Evolutionary conservation across 2,888 invertebrate species (phyloP).

Genomic region (Gymnosoma rotundatum): DNA sequence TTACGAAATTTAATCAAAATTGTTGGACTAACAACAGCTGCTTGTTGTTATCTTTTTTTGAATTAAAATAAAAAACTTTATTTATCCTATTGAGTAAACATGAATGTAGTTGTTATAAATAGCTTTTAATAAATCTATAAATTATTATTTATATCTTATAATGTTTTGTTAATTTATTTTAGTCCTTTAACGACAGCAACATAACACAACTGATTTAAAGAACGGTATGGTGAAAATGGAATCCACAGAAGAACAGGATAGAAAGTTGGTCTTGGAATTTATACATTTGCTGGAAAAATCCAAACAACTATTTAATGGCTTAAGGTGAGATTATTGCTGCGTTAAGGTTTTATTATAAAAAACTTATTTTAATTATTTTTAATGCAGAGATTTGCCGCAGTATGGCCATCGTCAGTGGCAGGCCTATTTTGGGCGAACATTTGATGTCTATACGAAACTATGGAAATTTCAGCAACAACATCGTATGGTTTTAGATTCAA

Average conservation of each 20-base stretch:
- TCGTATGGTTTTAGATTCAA: slow-evolving; percentile 93
- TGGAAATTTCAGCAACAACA: slow-evolving; percentile 99
- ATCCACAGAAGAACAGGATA: slow-evolving; percentile 92
- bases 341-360: background rate
- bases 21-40: background rate
- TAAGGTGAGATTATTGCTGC: slow-evolving; percentile 85
- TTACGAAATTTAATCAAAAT: slow-evolving; percentile 26
- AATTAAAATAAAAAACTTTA: slow-evolving; percentile 38
- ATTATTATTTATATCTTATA: slow-evolving; percentile 7
- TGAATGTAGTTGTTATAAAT: background rate
- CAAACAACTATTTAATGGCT: slow-evolving; percentile 97
- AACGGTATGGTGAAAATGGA: slow-evolving; percentile 88
- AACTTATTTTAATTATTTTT: background rate
- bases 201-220: slow-evolving; percentile 80
- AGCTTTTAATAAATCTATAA: slow-evolving; percentile 30
- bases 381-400: slow-evolving; percentile 95
- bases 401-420: slow-evolving; percentile 99
- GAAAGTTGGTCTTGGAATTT: slow-evolving; percentile 97
- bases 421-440: slow-evolving; percentile 97
- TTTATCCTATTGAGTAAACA: background rate
- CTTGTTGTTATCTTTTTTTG: background rate
- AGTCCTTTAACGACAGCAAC: slow-evolving; percentile 79
- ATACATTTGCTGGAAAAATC: slow-evolving; percentile 98
- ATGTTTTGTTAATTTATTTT: slow-evolving; percentile 44
- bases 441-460: slow-evolving; percentile 97